A percentile compares a stretch with the other conserved stretches of the same genome.
Evolutionary conservation across 2,113 vertebrate genomes (phyloP).

Genomic region (Pangasianodon hypophthalmus): DNA sequence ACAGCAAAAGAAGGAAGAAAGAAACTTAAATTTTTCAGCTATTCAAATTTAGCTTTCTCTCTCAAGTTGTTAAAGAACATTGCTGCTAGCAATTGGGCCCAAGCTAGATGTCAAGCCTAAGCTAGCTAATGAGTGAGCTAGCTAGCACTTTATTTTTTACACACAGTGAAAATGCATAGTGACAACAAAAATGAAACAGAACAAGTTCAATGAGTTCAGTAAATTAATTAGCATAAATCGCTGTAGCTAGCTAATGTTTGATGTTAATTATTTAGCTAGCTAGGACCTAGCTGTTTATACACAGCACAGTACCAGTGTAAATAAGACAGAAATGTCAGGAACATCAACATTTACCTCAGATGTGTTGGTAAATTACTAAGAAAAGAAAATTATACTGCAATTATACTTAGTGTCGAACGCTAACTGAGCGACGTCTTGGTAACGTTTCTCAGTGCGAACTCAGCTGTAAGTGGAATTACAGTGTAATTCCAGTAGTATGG

Average conservation of each 20-base stretch:
- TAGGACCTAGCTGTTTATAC: not conserved
- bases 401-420: not conserved
- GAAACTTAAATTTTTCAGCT: not conserved
- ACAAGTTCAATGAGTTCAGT: not conserved
- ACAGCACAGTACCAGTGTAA: not conserved
- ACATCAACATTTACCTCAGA: not conserved
- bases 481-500: not conserved
- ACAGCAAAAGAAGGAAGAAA: not conserved
- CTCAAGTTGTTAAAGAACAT: not conserved
- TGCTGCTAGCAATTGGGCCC: not conserved
- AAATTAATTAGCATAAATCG: not conserved
- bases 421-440: too few relatives aligned
- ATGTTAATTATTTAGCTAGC: not conserved
- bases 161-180: not conserved
- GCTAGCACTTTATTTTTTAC: not conserved
- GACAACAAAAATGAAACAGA: not conserved
- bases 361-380: not conserved
- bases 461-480: not conserved
- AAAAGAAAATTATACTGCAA: not conserved
- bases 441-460: not conserved
- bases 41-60: not conserved
- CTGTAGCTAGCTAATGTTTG: not conserved
- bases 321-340: not conserved
- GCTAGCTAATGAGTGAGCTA: not conserved
- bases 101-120: not conserved